These are phyloP conservation scores for Lamellibrachia luymesi DNA, from an alignment of 1,140 invertebrate genomes.

Conservation along the genomic window DNA sequence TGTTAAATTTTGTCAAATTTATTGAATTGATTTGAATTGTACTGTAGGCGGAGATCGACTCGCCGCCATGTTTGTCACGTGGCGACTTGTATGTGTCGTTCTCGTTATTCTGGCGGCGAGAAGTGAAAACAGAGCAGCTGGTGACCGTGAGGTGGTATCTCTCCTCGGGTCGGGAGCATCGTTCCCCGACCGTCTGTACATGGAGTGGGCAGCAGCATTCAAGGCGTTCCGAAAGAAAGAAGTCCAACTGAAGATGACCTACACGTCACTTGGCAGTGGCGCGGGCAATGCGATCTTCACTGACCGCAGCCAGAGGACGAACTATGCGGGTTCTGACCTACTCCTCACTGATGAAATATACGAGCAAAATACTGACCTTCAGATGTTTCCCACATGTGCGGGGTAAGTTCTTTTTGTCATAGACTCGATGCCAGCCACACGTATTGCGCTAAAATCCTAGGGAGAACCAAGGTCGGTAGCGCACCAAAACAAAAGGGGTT, in stretches of 20 bases:
- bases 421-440: no score
- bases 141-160: not conserved
- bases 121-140: not conserved
- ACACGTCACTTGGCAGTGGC: conserved; percentile 17
- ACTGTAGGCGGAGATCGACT: not conserved
- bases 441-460: no score
- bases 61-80: not conserved
- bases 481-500: no score
- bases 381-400: conserved; percentile 22
- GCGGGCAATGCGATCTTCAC: not conserved
- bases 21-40: not conserved
- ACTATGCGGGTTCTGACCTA: conserved; percentile 19
- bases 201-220: conserved; percentile 19
- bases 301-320: not conserved
- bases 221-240: not conserved
- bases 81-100: not conserved
- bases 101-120: not conserved
- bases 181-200: not conserved
- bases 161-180: not conserved
- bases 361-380: conserved; percentile 19
- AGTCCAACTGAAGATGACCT: conserved; percentile 10
- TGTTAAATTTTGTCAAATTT: not conserved
- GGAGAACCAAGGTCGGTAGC: no score
- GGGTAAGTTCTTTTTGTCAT: not conserved
- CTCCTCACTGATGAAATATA: conserved; percentile 12